phyloP scores from a whole-genome alignment of 2,113 vertebrate genomes.

The Catharus fuscescens region DNA sequence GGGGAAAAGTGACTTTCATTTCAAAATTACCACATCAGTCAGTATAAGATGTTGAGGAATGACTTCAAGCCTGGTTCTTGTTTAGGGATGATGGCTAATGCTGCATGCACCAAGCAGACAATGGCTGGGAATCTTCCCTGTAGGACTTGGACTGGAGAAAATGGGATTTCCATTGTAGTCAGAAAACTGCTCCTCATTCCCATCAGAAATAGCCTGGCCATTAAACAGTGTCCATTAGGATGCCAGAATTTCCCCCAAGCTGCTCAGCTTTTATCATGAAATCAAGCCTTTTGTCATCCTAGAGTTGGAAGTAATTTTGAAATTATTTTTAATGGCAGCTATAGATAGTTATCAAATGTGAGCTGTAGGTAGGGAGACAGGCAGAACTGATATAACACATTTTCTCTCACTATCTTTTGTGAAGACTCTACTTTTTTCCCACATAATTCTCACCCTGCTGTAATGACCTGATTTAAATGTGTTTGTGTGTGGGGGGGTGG shows the following conservation, averaged over 20 bases:
- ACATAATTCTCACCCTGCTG: not conserved
- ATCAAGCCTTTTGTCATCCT: slow-evolving; percentile 3
- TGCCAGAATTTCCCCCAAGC: not conserved
- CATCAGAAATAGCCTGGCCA: not conserved
- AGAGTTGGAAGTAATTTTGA: not conserved
- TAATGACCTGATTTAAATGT: not conserved
- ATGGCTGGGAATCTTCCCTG: not conserved
- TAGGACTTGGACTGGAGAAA: not conserved
- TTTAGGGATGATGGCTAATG: not conserved
- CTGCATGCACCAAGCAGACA: not conserved
- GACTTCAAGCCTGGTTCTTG: not conserved
- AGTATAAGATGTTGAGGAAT: not conserved
- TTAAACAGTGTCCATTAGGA: not conserved
- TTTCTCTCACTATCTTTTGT: not conserved
- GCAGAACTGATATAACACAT: not conserved
- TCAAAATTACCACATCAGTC: not conserved
- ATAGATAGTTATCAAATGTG: not conserved
- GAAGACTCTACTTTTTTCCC: not conserved
- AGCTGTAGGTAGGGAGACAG: not conserved
- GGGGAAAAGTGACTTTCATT: not conserved
- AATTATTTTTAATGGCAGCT: slow-evolving; percentile 35
- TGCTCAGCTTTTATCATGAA: not conserved
- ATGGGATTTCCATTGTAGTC: not conserved
- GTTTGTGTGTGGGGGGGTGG: not conserved
- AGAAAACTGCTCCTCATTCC: not conserved